A percentile compares a stretch with the other conserved stretches of the same genome.
Conservation (phyloP, 2,797 vertebrate species). For the Coccyzus lansbergi region DNA sequence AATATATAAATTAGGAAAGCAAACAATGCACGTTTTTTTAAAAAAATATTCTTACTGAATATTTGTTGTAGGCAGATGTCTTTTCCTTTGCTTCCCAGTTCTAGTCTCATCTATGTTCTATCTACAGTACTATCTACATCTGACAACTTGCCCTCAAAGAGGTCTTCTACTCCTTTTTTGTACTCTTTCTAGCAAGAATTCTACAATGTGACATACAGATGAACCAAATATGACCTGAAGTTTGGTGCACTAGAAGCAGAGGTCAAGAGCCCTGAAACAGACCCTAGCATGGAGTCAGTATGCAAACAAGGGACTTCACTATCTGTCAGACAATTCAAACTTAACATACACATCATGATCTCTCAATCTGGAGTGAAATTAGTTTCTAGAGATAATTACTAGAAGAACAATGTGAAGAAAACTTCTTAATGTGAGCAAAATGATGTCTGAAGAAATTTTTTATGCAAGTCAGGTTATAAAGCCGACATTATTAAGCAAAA, state of each 20-base stretch:
- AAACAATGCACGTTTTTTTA: not conserved
- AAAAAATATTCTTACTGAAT: not conserved
- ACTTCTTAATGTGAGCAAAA: not conserved
- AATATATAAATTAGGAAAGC: not conserved
- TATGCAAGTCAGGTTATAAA: not conserved
- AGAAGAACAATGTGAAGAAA: not conserved
- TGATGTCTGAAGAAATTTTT: not conserved
- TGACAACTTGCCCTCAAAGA: not conserved
- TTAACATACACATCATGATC: accelerated
- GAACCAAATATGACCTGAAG: not conserved
- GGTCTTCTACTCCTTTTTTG: not conserved
- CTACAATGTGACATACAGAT: not conserved
- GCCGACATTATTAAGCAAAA: slow-evolving; percentile 7
- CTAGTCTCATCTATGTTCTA: not conserved
- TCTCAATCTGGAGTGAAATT: accelerated
- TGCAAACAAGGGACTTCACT: not conserved
- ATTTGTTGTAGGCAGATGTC: not conserved
- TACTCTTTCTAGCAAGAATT: not conserved
- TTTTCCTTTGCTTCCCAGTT: not conserved
- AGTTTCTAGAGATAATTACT: not conserved
- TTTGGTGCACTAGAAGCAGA: not conserved
- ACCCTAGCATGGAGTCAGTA: not conserved
- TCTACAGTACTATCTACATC: no score
- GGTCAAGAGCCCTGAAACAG: not conserved
- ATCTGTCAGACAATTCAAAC: not conserved